phyloP scores from a whole-genome alignment of 2,888 invertebrate species.

The Teleogryllus oceanicus region DNA sequence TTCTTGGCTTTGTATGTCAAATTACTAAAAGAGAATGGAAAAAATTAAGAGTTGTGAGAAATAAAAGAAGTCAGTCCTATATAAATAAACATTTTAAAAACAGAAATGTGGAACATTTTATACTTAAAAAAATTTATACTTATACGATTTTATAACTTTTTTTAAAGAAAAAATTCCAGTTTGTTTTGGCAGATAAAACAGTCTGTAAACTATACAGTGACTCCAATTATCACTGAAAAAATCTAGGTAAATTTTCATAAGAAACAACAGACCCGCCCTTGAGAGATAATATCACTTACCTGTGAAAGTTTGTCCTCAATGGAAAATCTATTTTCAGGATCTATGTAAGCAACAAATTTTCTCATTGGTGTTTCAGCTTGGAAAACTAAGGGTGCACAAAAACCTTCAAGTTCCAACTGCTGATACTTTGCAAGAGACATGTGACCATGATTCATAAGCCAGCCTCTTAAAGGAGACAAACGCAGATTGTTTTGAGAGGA shows the following conservation, averaged over 20 bases:
- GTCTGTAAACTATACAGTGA: too few species aligned
- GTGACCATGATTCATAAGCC: slow-evolving; percentile 84
- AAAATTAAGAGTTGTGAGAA: too few species aligned
- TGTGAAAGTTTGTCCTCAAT: slow-evolving; percentile 92
- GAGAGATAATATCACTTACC: slow-evolving; percentile 51
- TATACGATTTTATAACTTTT: too few species aligned
- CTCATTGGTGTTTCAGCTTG: slow-evolving; percentile 82
- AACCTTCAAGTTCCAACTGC: slow-evolving; percentile 59
- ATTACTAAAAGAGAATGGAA: too few species aligned
- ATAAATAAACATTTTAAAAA: too few species aligned
- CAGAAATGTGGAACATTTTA: too few species aligned
- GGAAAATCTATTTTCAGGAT: slow-evolving; percentile 83
- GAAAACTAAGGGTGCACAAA: slow-evolving; percentile 73
- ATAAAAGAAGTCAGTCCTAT: too few species aligned
- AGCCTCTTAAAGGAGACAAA: slow-evolving; percentile 83
- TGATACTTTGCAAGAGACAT: slow-evolving; percentile 80
- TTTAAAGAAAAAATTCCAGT: too few species aligned
- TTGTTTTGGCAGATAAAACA: too few species aligned
- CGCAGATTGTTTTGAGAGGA: slow-evolving; percentile 72
- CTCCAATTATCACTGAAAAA: too few species aligned
- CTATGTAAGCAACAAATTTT: slow-evolving; percentile 90
- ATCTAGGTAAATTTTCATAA: neutral
- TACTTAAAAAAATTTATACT: too few species aligned
- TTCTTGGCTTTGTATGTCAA: too few species aligned
- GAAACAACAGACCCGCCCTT: neutral